Base-by-base conservation (phyloP, 1,140 invertebrate species). In the Lerema accius region DNA sequence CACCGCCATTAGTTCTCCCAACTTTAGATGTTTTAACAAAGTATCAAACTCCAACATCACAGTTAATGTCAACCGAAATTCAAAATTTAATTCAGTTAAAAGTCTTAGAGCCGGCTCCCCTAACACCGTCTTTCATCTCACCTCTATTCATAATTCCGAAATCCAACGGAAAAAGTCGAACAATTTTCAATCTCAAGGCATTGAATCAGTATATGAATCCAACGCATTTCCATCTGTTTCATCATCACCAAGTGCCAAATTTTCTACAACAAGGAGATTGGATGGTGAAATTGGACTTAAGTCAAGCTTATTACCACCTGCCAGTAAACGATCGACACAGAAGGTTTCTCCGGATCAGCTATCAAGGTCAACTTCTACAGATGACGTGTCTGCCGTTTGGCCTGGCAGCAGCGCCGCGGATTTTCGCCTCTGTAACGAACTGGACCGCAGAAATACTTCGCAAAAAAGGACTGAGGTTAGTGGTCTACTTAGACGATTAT, bases 241-340 rank as follows among this genome's bases (percentile, higher is more conserved):
- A 67, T 28, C 71, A 77, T 43, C 50, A 61, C 37, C 58, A 63
- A 28, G 51, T 77, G 26, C 70, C 78, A 45, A 63, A 69, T 0
- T 80, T 78, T 35, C 40, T 85, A 5, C 71, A 83, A 37, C 9
- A 15, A 5, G 13, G 45, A 9, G 67, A 73, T 16, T 77, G 62
- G 63, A 66, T 79, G 66, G 48, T 51, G n/a, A 77, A 76, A 28
- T 0, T 78, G n/a, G 74, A 75, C 23, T 26, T 78, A 23, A 65
- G 64, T 32, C 73, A 76, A 16, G 73, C 63, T 4, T 76, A 90
- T 61, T 93, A 93, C 70, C 76, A 92, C 62, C 3, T 79, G 6
- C 64, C 67, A n/a, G n/a, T n/a, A n/a, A n/a, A n/a, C n/a, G 2
- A 65, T 75, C 26, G 46, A 14, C 73, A 76, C 43, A 53, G 69